phyloP scores from a whole-genome alignment of 1,140 invertebrate species.

The Drosophila arizonae region DNA sequence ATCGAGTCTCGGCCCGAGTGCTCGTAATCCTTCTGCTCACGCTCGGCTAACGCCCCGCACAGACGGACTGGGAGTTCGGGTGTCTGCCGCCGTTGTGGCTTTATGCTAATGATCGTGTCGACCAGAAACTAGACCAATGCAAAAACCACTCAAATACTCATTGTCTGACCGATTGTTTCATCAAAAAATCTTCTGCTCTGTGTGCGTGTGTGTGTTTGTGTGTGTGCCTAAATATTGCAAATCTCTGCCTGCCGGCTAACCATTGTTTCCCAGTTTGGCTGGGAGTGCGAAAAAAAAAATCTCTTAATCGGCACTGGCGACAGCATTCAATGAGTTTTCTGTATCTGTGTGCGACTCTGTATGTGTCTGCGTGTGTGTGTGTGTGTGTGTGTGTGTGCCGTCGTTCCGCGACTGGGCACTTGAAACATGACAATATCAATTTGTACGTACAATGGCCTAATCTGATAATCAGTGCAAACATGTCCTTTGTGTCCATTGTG shows the following conservation, averaged over 20 bases:
- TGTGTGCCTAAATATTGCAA: constrained; percentile 72
- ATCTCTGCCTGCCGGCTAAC: constrained; percentile 58
- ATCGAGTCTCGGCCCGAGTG: constrained; percentile 4
- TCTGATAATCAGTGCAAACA: constrained; percentile 83
- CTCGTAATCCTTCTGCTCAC: constrained; percentile 63
- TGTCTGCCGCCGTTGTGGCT: constrained; percentile 77
- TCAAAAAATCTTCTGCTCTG: constrained; percentile 50
- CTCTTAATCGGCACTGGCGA: constrained; percentile 82
- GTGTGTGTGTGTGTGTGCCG: not conserved
- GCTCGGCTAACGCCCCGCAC: constrained; percentile 59
- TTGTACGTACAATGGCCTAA: constrained; percentile 82
- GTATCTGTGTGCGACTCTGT: constrained; percentile 4
- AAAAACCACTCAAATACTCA: constrained; percentile 74
- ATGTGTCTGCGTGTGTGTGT: not conserved
- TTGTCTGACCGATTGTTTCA: constrained; percentile 63
- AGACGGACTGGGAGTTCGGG: constrained; percentile 35
- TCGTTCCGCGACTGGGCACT: constrained; percentile 59
- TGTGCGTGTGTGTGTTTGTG: constrained; percentile 11
- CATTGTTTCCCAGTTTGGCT: constrained; percentile 57
- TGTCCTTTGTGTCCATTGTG: constrained; percentile 82
- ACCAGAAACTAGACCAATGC: constrained; percentile 67
- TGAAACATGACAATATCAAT: constrained; percentile 83
- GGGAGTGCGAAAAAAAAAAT: constrained; percentile 77
- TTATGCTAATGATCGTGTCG: constrained; percentile 79
- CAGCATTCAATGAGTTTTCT: constrained; percentile 77